phyloP scores from a whole-genome alignment of 2,113 vertebrate species.

The Siphamia tubifer region DNA sequence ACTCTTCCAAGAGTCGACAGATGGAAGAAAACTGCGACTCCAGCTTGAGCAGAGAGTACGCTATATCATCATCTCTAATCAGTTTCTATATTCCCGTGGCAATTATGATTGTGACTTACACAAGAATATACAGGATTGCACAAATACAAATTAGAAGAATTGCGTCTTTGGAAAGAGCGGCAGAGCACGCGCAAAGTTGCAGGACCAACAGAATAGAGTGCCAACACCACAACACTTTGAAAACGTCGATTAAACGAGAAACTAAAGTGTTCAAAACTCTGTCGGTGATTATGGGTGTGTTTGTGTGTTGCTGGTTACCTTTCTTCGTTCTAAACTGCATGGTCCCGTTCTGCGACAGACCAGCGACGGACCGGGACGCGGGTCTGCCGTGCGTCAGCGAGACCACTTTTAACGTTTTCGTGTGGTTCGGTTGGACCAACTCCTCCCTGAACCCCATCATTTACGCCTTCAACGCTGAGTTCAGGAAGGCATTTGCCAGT shows the following conservation, averaged over 20 bases:
- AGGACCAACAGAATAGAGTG: conserved; percentile 77
- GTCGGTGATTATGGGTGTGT: conserved; percentile 93
- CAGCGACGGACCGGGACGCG: conserved; percentile 62
- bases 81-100: conserved; percentile 97
- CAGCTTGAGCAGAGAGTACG: conserved; percentile 91
- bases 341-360: conserved; percentile 89
- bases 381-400: conserved; percentile 92
- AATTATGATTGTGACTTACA: conserved; percentile 95
- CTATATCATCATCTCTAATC: conserved; percentile 93
- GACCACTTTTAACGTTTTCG: conserved; percentile 93
- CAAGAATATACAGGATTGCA: conserved; percentile 92
- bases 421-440: conserved; percentile 98
- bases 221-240: conserved; percentile 83
- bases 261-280: conserved; percentile 95
- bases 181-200: conserved; percentile 88
- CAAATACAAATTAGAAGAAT: conserved; percentile 91
- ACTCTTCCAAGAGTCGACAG: conserved; percentile 54
- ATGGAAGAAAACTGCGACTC: conserved; percentile 88
- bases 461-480: conserved; percentile 96
- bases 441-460: conserved; percentile 94
- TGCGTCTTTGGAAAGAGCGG: conserved; percentile 90
- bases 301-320: conserved; percentile 95
- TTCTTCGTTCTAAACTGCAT: conserved; percentile 95
- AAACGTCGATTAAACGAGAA: conserved; percentile 88
- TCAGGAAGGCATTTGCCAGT: conserved; percentile 90